A percentile compares a stretch with the other conserved stretches of the same genome.
phyloP scores from a whole-genome alignment of 53 echinoderm and acorn worm species.

The Antedon mediterranea region DNA sequence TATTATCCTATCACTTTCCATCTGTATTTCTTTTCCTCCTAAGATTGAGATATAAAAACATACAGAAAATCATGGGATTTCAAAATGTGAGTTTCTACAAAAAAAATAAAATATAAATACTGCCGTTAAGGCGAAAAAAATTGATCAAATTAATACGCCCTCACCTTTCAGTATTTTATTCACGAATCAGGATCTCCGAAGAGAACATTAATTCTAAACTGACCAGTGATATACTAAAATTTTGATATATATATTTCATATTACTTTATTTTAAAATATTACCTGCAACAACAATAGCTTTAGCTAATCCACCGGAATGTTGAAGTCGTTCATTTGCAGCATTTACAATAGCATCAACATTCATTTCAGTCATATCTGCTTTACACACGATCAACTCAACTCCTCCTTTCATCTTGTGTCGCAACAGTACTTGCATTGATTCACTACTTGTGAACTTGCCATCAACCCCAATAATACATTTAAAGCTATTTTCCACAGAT shows the following conservation, averaged over 20 bases:
- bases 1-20: constrained; percentile 18
- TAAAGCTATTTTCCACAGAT: constrained; percentile 1
- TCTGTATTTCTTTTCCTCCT: constrained; percentile 24
- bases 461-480: constrained; percentile 17
- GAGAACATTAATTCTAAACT: too few species aligned
- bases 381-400: constrained; percentile 13
- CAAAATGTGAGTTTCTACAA: too few species aligned
- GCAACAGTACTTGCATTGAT: background rate
- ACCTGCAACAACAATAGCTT: constrained; percentile 30
- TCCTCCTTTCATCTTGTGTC: background rate
- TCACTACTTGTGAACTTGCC: background rate
- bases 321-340: constrained; percentile 22
- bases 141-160: too few species aligned
- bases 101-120: background rate
- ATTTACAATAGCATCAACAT: constrained; percentile 45
- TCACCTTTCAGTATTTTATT: too few species aligned
- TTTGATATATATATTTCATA: too few species aligned
- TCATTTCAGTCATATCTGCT: constrained; percentile 30
- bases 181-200: too few species aligned
- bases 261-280: background rate
- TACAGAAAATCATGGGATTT: too few species aligned
- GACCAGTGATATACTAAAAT: background rate
- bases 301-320: constrained; percentile 37
- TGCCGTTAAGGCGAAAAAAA: too few species aligned
- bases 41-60: background rate